phyloP scores from a whole-genome alignment of 2,113 vertebrate species.

The Odontophorus gujanensis region DNA sequence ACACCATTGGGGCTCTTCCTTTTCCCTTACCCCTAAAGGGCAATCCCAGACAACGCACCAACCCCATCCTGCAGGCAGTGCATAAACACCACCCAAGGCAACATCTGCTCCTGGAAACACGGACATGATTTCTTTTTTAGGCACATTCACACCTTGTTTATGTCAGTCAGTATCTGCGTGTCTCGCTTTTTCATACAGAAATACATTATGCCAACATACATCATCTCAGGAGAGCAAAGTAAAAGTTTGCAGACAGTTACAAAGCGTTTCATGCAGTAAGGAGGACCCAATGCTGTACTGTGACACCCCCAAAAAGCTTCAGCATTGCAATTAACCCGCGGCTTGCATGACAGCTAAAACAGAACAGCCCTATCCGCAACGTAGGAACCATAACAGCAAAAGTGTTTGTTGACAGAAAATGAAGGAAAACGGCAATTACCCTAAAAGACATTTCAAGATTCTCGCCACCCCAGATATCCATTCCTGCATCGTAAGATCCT shows the following conservation, averaged over 20 bases:
- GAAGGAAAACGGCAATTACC: conserved; percentile 85
- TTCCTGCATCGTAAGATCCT: conserved; percentile 97
- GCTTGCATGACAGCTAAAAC: conserved; percentile 9
- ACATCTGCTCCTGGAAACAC: neutral
- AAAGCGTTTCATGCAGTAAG: conserved; percentile 15
- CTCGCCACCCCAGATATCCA: conserved; percentile 99
- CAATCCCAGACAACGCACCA: neutral
- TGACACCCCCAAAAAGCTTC: neutral
- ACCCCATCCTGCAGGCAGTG: no score
- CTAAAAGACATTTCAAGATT: conserved; percentile 99
- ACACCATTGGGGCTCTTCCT: no score
- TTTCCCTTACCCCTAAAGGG: neutral
- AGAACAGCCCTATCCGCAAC: neutral
- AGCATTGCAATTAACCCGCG: neutral
- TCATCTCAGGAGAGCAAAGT: neutral
- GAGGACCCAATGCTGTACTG: rapidly evolving
- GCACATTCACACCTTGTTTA: neutral
- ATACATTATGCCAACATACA: neutral
- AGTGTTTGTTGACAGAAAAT: conserved; percentile 52
- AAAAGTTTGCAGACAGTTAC: neutral
- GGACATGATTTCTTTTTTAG: neutral
- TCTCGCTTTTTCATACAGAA: neutral
- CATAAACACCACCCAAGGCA: neutral
- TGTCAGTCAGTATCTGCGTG: neutral
- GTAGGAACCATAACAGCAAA: conserved; percentile 32